Evolutionary conservation across 2,113 vertebrate species (phyloP).

Genomic region (Nicator chloris): DNA sequence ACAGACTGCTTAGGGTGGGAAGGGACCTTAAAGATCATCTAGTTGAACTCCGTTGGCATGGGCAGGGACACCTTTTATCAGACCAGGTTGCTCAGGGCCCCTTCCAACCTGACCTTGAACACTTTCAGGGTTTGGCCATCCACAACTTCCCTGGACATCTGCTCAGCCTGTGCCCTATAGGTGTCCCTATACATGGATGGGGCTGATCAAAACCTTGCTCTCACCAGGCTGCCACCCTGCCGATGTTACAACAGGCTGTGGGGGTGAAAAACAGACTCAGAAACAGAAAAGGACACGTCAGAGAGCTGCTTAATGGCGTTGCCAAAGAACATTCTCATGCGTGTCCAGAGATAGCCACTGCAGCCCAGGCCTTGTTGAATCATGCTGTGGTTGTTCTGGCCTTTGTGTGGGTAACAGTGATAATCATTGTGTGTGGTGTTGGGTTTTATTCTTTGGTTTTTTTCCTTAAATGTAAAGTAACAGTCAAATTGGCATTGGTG

Average conservation of each 20-base stretch:
- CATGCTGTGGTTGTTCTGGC: background rate
- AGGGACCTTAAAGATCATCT: background rate
- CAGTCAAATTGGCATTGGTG: background rate
- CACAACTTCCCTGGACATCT: background rate
- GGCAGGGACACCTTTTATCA: background rate
- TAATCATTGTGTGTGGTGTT: background rate
- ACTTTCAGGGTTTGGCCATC: background rate
- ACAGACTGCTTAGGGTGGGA: background rate
- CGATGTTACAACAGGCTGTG: background rate
- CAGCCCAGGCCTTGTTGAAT: background rate
- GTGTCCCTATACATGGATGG: background rate
- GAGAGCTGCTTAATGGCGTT: background rate
- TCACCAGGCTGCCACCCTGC: background rate
- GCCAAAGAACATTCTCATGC: background rate
- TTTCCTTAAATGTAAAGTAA: background rate
- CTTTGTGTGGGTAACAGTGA: background rate
- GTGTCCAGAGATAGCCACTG: background rate
- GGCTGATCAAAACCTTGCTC: background rate
- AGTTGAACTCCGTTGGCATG: background rate
- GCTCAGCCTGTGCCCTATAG: background rate
- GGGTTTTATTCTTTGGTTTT: constrained; percentile 4
- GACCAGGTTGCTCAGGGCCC: background rate
- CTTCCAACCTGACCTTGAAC: background rate
- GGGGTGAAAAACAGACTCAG: background rate
- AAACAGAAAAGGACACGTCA: background rate